Percentiles rank a stretch among this genome's conserved stretches.
Evolutionary conservation across 1,140 invertebrate species (phyloP).

Genomic region (Drosophila truncata): DNA sequence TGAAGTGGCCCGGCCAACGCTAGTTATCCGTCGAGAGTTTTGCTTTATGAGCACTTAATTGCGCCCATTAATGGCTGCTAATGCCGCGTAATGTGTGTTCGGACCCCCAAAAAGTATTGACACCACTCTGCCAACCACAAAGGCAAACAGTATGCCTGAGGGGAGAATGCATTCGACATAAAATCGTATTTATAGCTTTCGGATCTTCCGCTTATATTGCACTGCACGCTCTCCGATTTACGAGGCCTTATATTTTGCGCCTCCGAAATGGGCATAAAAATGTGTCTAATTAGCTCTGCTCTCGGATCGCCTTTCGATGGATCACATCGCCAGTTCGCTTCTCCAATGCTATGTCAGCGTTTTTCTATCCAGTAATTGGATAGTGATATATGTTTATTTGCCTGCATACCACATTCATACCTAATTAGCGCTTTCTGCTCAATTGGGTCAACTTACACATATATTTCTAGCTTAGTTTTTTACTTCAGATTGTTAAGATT

Average conservation of each 20-base stretch:
- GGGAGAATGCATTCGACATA: slow-evolving; percentile 43
- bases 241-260: slow-evolving; percentile 44
- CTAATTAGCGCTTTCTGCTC: slow-evolving; percentile 1
- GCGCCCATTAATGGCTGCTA: slow-evolving; percentile 69
- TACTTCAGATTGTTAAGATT: slow-evolving; percentile 1
- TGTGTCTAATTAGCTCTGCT: slow-evolving; percentile 21
- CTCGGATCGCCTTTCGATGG: slow-evolving; percentile 19
- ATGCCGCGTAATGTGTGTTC: slow-evolving; percentile 51
- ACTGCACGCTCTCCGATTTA: slow-evolving; percentile 45
- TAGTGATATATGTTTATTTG: slow-evolving; percentile 16
- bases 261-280: slow-evolving; percentile 16
- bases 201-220: slow-evolving; percentile 40
- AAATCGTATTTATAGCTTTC: slow-evolving; percentile 53
- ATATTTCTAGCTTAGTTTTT: neutral
- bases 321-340: neutral
- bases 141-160: slow-evolving; percentile 15
- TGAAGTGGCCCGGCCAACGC: slow-evolving; percentile 2
- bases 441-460: slow-evolving; percentile 9
- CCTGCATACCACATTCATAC: slow-evolving; percentile 5
- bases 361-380: slow-evolving; percentile 5
- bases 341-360: neutral
- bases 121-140: slow-evolving; percentile 32
- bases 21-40: slow-evolving; percentile 27
- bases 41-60: slow-evolving; percentile 77
- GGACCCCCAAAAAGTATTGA: slow-evolving; percentile 43